Percentiles rank a stretch among this genome's conserved stretches.
phyloP scores from a whole-genome alignment of 2,888 invertebrate genomes.

The Patella depressa region DNA sequence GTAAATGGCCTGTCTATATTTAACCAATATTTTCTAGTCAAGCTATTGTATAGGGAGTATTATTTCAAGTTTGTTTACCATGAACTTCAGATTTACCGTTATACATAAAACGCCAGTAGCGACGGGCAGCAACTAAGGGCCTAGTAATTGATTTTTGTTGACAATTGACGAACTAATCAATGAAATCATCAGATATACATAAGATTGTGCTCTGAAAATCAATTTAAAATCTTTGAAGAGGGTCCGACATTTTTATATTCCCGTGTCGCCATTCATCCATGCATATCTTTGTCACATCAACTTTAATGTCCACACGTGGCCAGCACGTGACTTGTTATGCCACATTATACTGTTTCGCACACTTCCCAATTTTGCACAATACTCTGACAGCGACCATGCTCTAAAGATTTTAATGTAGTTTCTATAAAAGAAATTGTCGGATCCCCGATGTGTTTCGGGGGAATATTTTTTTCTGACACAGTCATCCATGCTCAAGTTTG shows the following conservation, averaged over 20 bases:
- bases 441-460: too few relatives aligned
- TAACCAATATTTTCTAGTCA: too few relatives aligned
- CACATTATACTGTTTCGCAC: background rate
- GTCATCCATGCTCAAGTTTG: too few relatives aligned
- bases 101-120: background rate
- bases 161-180: background rate
- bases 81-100: background rate
- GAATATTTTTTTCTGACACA: too few relatives aligned
- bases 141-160: background rate
- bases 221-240: background rate
- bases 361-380: background rate
- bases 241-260: background rate
- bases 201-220: background rate
- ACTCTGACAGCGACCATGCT: background rate
- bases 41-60: too few relatives aligned
- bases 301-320: background rate
- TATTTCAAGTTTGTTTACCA: too few relatives aligned
- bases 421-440: too few relatives aligned
- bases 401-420: background rate
- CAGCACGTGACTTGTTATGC: background rate
- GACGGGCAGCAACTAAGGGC: background rate
- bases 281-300: conserved; percentile 4
- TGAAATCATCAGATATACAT: background rate
- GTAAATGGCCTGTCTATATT: too few relatives aligned
- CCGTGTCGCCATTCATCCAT: background rate